phyloP scores from a whole-genome alignment of 2,888 invertebrate genomes.

The Lasioglossum marginatum region DNA sequence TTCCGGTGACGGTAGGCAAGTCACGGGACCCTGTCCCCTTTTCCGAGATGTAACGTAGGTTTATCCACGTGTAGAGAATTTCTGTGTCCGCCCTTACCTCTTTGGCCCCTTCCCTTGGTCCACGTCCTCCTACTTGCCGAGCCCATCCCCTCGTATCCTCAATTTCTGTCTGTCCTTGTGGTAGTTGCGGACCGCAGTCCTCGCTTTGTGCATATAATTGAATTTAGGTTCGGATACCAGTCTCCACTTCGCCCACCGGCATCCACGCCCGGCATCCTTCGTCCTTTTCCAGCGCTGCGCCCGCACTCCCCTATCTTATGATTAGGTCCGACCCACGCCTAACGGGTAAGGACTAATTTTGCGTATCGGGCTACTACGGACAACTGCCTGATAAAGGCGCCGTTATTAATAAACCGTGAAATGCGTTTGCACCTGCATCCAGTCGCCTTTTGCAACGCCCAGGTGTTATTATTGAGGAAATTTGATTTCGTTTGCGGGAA shows the following conservation, averaged over 20 bases:
- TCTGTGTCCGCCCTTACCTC: conserved; percentile 40
- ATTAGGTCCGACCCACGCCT: conserved; percentile 36
- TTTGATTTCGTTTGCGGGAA: neutral
- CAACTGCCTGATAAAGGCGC: neutral
- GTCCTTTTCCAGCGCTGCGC: conserved; percentile 46
- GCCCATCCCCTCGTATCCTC: conserved; percentile 46
- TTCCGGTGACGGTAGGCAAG: conserved; percentile 61
- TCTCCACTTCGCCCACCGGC: conserved; percentile 57
- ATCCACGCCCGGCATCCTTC: conserved; percentile 30
- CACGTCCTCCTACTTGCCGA: neutral
- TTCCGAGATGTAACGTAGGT: conserved; percentile 60
- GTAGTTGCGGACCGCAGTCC: conserved; percentile 73
- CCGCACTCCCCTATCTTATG: conserved; percentile 43
- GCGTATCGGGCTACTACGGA: conserved; percentile 7
- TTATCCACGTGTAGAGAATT: conserved; percentile 61
- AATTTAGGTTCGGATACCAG: conserved; percentile 78
- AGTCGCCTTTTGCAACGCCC: neutral
- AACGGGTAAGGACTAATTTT: conserved; percentile 45
- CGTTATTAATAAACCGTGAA: conserved; percentile 32
- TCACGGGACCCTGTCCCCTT: conserved; percentile 56
- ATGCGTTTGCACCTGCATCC: neutral
- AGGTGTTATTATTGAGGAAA: conserved; percentile 13
- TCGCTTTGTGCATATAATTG: conserved; percentile 82
- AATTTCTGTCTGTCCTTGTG: conserved; percentile 66
- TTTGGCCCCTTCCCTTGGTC: conserved; percentile 41